Conservation (phyloP, 2,888 invertebrate species). For the Bellardia pandia region DNA sequence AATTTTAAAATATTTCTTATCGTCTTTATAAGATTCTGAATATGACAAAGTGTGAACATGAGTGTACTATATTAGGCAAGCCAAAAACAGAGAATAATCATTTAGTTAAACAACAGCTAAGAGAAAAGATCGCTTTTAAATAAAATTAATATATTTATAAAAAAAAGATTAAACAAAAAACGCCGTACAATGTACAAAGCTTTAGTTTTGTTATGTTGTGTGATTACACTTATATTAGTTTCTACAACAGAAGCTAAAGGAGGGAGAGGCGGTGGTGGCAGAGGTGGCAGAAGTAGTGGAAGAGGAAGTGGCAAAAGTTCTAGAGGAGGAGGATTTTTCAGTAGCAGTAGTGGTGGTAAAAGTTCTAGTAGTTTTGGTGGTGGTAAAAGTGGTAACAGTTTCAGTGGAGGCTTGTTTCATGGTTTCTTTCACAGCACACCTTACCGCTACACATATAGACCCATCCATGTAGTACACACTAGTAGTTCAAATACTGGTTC, state of each 20-base stretch:
- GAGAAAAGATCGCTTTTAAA: conserved; percentile 15
- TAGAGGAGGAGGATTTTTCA: not conserved
- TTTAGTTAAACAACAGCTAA: conserved; percentile 6
- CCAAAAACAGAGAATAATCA: conserved; percentile 2
- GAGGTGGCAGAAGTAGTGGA: conserved; percentile 5
- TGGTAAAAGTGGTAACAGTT: not conserved
- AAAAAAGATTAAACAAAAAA: not conserved
- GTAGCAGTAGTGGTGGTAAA: conserved; percentile 2
- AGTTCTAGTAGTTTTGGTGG: not conserved
- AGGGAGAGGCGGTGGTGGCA: conserved; percentile 18
- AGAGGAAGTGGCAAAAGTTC: not conserved
- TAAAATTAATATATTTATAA: not conserved
- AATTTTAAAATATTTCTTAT: too few relatives aligned
- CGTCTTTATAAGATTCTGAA: not conserved
- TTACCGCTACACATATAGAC: not conserved
- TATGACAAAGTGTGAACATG: not conserved
- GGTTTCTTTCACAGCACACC: conserved; percentile 45
- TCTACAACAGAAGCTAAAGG: not conserved
- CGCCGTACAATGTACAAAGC: not conserved
- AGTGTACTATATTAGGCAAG: not conserved
- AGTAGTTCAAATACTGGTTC: not conserved
- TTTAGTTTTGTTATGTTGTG: not conserved
- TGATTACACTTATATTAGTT: not conserved
- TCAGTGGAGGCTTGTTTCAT: not conserved
- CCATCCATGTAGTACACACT: not conserved